phyloP scores from a whole-genome alignment of 2,888 invertebrate genomes.

The Cephus pygmeus region DNA sequence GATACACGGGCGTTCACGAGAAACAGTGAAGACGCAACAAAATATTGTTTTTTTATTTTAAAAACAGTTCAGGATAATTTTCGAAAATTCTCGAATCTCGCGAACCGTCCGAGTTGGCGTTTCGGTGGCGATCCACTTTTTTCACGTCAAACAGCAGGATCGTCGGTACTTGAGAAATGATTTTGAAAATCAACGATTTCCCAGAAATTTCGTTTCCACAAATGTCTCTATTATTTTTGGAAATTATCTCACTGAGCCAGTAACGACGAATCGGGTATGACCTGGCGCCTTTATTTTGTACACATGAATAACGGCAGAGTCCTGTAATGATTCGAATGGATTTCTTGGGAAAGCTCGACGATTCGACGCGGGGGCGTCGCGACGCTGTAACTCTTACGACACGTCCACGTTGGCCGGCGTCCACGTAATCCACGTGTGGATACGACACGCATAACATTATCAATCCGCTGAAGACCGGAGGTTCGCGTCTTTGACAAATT shows the following conservation, averaged over 20 bases:
- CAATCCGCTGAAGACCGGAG: neutral
- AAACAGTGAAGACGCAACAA: neutral
- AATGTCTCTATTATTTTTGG: constrained; percentile 37
- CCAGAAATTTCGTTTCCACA: neutral
- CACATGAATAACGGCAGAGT: constrained; percentile 15
- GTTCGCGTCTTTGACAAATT: neutral
- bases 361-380: neutral
- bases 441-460: neutral
- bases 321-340: constrained; percentile 23
- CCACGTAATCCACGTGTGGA: neutral
- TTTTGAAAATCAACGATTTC: neutral
- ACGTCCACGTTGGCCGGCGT: neutral
- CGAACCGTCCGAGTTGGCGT: neutral
- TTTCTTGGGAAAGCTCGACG: neutral
- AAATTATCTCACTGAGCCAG: constrained; percentile 23
- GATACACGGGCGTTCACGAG: neutral
- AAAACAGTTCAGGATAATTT: neutral
- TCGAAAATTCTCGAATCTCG: neutral
- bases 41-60: neutral
- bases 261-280: neutral
- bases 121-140: neutral
- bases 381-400: neutral
- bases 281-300: neutral
- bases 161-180: neutral
- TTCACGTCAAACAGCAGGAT: neutral